Conservation (phyloP, 2,113 vertebrate species). For the Ictalurus furcatus region DNA sequence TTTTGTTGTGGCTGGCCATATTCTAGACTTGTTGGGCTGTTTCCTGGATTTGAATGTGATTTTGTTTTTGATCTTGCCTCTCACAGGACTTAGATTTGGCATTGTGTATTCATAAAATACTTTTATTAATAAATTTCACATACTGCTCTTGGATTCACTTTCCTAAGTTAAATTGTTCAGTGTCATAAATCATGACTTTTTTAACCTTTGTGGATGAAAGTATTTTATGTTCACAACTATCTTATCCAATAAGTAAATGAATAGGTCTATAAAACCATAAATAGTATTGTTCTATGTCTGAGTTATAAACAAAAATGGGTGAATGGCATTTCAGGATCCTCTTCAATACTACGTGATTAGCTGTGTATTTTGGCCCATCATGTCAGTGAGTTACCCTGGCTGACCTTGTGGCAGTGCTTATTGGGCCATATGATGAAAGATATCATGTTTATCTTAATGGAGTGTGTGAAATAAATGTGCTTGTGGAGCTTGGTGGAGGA, state of each 20-base stretch:
- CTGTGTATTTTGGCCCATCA: background rate
- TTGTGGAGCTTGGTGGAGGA: background rate
- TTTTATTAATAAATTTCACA: background rate
- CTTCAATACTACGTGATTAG: background rate
- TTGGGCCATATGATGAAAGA: background rate
- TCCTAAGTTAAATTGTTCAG: background rate
- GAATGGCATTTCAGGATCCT: background rate
- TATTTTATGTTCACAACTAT: background rate
- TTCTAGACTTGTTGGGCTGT: background rate
- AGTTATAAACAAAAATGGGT: background rate
- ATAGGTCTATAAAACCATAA: background rate
- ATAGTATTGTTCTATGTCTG: background rate
- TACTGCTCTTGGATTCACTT: background rate
- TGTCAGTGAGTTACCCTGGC: background rate
- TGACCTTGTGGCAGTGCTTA: background rate
- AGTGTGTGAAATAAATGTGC: slow-evolving; percentile 6
- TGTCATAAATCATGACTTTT: background rate
- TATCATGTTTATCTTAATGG: slow-evolving; percentile 15
- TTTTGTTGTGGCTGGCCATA: background rate
- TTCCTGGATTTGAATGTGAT: background rate
- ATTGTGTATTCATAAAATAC: background rate
- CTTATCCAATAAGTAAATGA: background rate
- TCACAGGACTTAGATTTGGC: background rate
- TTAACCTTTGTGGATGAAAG: background rate
- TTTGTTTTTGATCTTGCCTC: background rate